Percentiles rank a stretch among this genome's conserved stretches.
Evolutionary conservation across 1,140 invertebrate species (phyloP).

Genomic region (Penaeus chinensis): DNA sequence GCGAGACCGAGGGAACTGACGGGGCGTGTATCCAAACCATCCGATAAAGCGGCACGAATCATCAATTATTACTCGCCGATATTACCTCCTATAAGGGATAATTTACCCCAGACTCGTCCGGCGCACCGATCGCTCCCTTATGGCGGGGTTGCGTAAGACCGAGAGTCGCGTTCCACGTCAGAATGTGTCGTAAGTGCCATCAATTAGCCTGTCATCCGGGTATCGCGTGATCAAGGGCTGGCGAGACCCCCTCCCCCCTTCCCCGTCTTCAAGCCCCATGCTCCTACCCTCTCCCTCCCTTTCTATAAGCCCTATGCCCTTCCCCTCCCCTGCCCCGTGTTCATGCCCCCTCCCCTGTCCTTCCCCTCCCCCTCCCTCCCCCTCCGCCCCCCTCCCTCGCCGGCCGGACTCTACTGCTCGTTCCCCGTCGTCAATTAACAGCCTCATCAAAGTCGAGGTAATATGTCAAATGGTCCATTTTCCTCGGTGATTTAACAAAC

Average conservation of each 20-base stretch:
- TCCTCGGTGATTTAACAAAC: constrained; percentile 45
- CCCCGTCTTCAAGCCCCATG: too few relatives aligned
- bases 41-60: constrained; percentile 18
- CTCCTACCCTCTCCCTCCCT: not conserved
- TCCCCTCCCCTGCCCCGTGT: not conserved
- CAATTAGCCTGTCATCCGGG: constrained; percentile 56
- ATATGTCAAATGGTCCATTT: constrained; percentile 50
- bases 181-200: constrained; percentile 24
- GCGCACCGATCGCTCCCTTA: not conserved
- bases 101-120: not conserved
- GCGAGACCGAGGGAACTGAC: too few relatives aligned
- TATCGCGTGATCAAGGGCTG: constrained; percentile 39
- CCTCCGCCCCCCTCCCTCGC: not conserved
- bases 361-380: not conserved
- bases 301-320: not conserved
- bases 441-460: constrained; percentile 50
- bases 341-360: not conserved
- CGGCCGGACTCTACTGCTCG: not conserved
- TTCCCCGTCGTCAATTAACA: constrained; percentile 48
- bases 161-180: constrained; percentile 21
- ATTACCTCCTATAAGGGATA: constrained; percentile 17
- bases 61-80: constrained; percentile 42
- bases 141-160: not conserved
- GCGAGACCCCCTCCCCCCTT: not conserved
- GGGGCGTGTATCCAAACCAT: constrained; percentile 12